Percentiles rank a stretch among this genome's conserved stretches.
Evolutionary conservation across 2,888 invertebrate species (phyloP).

Genomic region (Metallyticus violacea): DNA sequence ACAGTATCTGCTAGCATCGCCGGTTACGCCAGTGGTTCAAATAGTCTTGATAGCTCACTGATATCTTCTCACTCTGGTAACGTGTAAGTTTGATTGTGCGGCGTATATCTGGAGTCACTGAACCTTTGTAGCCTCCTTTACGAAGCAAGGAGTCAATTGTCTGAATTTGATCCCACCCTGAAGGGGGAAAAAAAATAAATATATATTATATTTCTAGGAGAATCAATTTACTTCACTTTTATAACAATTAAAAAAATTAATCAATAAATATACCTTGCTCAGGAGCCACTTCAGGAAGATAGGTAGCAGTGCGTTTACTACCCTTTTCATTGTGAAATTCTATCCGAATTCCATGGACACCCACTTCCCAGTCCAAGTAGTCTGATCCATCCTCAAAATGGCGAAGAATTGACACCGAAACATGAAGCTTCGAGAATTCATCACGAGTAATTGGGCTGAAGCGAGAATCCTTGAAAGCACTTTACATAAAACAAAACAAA

Average conservation of each 20-base stretch:
- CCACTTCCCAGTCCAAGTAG: slow-evolving; percentile 96
- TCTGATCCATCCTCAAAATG: slow-evolving; percentile 95
- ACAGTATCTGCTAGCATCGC: slow-evolving; percentile 70
- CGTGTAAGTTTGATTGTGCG: slow-evolving; percentile 90
- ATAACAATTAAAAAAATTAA: background rate
- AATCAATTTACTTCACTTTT: background rate
- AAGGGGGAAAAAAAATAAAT: slow-evolving; percentile 36
- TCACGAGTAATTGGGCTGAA: slow-evolving; percentile 93
- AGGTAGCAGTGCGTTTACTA: slow-evolving; percentile 94
- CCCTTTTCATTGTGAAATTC: slow-evolving; percentile 94
- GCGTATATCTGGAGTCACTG: slow-evolving; percentile 83
- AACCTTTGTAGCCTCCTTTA: slow-evolving; percentile 94
- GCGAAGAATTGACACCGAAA: slow-evolving; percentile 93
- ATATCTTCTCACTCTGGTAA: slow-evolving; percentile 94
- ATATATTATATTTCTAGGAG: background rate
- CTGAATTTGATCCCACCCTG: slow-evolving; percentile 98
- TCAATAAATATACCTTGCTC: slow-evolving; percentile 79
- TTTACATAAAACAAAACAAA: slow-evolving; percentile 43
- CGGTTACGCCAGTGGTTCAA: slow-evolving; percentile 60
- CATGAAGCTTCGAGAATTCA: slow-evolving; percentile 88
- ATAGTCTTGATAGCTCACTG: slow-evolving; percentile 84
- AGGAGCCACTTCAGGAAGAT: slow-evolving; percentile 94
- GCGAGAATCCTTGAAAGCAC: slow-evolving; percentile 96
- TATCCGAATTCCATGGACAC: slow-evolving; percentile 95
- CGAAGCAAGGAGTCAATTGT: slow-evolving; percentile 96